phyloP scores from a whole-genome alignment of 2,113 vertebrate species.

The Labrus mixtus region DNA sequence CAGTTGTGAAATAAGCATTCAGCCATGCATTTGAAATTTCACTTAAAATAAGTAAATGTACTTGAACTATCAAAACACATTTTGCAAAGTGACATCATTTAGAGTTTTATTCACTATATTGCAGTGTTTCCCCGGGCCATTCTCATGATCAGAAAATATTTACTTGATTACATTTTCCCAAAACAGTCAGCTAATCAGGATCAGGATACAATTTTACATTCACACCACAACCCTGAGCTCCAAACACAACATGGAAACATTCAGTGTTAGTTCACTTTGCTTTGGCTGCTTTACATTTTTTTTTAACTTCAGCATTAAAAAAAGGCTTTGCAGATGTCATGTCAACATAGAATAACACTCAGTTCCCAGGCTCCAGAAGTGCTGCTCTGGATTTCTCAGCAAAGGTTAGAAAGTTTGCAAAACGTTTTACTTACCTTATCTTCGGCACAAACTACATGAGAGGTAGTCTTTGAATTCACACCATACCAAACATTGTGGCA shows the following conservation, averaged over 20 bases:
- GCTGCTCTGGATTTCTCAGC: constrained; percentile 2
- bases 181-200: too few species aligned
- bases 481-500: constrained; percentile 43
- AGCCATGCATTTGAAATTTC: too few species aligned
- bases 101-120: too few species aligned
- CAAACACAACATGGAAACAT: constrained; percentile 11
- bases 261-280: constrained; percentile 32
- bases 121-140: too few species aligned
- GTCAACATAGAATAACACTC: constrained; percentile 19
- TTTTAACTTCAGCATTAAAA: constrained; percentile 4
- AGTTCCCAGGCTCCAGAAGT: constrained; percentile 7
- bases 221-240: constrained; percentile 17
- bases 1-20: constrained; percentile 1
- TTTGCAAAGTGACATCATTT: too few species aligned
- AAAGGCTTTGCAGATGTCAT: background rate
- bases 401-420: constrained; percentile 39
- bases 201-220: constrained; percentile 12
- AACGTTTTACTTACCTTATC: constrained; percentile 73
- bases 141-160: too few species aligned
- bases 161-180: too few species aligned
- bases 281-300: constrained; percentile 21
- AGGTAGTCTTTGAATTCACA: constrained; percentile 60
- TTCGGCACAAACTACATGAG: constrained; percentile 62
- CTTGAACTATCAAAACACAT: too few species aligned
- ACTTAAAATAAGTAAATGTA: too few species aligned